Percentiles rank a stretch among this genome's conserved stretches.
These are phyloP conservation scores for Sycophaga agraensis DNA, from an alignment of 1,140 invertebrate genomes.

Conservation along the genomic window DNA sequence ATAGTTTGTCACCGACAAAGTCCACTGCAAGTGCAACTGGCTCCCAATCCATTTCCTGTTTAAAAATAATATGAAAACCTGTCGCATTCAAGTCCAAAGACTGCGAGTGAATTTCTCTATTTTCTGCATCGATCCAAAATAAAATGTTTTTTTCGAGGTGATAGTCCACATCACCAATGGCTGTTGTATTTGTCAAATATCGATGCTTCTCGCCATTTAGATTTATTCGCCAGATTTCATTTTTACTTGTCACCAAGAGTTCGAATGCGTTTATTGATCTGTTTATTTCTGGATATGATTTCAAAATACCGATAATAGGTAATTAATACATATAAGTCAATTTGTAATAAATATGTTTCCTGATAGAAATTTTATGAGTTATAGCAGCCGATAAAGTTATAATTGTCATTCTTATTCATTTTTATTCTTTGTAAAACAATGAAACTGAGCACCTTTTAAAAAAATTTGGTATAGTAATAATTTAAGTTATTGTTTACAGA, in stretches of 20 bases:
- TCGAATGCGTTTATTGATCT: neutral
- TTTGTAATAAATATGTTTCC: no score
- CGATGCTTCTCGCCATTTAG: neutral
- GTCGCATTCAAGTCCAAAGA: slow-evolving; percentile 8
- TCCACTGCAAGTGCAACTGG: slow-evolving; percentile 6
- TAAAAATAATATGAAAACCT: neutral
- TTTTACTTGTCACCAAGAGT: slow-evolving; percentile 18
- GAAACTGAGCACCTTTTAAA: no score
- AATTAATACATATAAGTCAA: no score
- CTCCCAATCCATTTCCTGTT: slow-evolving; percentile 1
- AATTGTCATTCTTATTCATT: no score
- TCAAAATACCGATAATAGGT: no score
- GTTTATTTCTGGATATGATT: neutral
- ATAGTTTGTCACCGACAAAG: slow-evolving; percentile 15
- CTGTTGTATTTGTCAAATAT: slow-evolving; percentile 1
- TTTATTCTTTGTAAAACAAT: no score
- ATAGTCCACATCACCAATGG: slow-evolving; percentile 16
- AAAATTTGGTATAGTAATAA: no score
- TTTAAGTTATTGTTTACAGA: no score
- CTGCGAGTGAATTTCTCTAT: slow-evolving; percentile 6
- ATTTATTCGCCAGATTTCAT: slow-evolving; percentile 2
- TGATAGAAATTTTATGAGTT: no score
- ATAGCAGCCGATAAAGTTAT: no score
- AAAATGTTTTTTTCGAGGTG: slow-evolving; percentile 14
- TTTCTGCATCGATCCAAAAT: slow-evolving; percentile 9